phyloP scores from a whole-genome alignment of 2,797 vertebrate genomes.

The Crenichthys baileyi region DNA sequence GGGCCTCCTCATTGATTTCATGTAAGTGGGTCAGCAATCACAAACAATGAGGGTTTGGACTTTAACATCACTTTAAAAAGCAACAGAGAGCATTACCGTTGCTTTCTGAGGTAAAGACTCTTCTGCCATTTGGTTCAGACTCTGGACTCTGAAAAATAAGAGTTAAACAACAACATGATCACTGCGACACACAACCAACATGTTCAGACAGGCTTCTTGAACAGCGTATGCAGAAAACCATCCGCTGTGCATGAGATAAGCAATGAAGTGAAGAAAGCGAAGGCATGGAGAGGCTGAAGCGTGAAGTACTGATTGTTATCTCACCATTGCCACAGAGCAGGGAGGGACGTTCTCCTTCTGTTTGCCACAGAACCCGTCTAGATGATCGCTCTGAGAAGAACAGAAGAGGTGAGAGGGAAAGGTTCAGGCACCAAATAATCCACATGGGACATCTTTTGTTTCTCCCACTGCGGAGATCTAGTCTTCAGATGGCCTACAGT shows the following conservation, averaged over 20 bases:
- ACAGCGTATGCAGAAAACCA: not conserved
- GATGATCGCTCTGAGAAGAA: constrained; percentile 81
- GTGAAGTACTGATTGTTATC: not conserved
- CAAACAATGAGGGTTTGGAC: not conserved
- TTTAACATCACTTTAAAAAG: not conserved
- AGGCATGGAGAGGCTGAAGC: not conserved
- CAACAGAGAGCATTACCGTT: constrained; percentile 65
- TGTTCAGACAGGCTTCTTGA: not conserved
- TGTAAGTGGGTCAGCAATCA: not conserved
- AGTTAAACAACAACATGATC: not conserved
- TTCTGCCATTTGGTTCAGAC: constrained; percentile 65
- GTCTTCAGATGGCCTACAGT: not conserved
- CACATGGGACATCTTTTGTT: not conserved
- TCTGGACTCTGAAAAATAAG: constrained; percentile 58
- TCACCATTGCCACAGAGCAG: constrained; percentile 76
- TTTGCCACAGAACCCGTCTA: constrained; percentile 82
- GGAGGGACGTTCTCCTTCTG: constrained; percentile 95
- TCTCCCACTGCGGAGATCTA: not conserved
- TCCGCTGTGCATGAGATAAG: not conserved
- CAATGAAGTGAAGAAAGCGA: no score
- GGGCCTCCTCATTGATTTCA: no score
- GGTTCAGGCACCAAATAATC: not conserved
- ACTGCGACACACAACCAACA: not conserved
- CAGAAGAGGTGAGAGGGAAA: constrained; percentile 1
- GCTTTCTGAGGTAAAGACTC: constrained; percentile 63